Evolutionary conservation across 2,113 vertebrate genomes (phyloP).

Genomic region (Tetrax tetrax): DNA sequence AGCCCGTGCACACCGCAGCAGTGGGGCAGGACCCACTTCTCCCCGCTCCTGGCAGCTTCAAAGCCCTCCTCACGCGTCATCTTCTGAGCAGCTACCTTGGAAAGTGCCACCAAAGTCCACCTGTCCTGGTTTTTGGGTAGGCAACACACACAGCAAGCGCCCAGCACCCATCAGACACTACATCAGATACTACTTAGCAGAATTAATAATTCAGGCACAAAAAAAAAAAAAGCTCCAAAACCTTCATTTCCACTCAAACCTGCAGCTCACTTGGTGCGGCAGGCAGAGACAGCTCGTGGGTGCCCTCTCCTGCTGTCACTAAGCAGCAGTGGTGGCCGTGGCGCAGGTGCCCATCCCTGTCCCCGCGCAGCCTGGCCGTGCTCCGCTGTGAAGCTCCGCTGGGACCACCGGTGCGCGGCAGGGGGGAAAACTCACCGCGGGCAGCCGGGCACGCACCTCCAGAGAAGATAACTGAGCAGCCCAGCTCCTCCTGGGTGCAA

Average conservation of each 20-base stretch:
- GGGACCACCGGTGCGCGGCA: fast-evolving
- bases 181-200: fast-evolving
- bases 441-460: fast-evolving
- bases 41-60: background rate
- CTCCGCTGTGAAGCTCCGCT: fast-evolving
- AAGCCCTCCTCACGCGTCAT: fast-evolving
- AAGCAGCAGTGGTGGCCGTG: background rate
- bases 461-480: background rate
- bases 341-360: background rate
- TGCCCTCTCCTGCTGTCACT: conserved; percentile 41
- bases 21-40: background rate
- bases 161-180: background rate
- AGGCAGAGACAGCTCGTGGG: background rate
- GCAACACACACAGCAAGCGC: fast-evolving
- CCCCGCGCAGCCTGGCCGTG: fast-evolving
- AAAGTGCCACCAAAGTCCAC: background rate
- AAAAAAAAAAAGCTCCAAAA: fast-evolving
- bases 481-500: background rate
- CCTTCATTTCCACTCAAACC: background rate
- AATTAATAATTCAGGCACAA: background rate
- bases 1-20: background rate
- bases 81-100: background rate
- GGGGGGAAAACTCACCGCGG: background rate
- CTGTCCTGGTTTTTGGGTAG: fast-evolving
- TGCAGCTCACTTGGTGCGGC: background rate